phyloP scores from a whole-genome alignment of 2,888 invertebrate species.

The Sepioteuthis lessoniana region DNA sequence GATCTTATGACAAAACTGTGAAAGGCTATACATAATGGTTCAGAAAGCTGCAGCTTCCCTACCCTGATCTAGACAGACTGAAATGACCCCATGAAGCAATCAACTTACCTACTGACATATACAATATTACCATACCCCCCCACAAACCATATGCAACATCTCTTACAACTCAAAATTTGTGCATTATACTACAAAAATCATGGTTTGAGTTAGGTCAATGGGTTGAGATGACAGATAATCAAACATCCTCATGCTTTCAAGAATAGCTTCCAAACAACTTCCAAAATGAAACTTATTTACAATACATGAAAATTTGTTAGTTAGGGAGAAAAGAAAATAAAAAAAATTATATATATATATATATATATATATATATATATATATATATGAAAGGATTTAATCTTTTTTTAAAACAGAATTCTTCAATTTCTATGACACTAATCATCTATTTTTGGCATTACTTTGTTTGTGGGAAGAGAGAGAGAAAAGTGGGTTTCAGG shows the following conservation, averaged over 20 bases:
- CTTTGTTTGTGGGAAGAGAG: background rate
- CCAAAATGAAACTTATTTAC: too few relatives aligned
- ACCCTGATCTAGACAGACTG: background rate
- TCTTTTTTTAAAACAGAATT: background rate
- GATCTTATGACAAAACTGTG: too few relatives aligned
- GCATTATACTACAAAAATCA: background rate
- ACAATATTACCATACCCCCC: background rate
- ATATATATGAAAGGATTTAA: too few relatives aligned
- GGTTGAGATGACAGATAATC: background rate
- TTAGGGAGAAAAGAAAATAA: too few relatives aligned
- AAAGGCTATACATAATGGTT: too few relatives aligned
- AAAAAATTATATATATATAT: background rate
- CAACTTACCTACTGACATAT: background rate
- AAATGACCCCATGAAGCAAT: background rate
- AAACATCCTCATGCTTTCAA: too few relatives aligned
- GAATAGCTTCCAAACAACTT: too few relatives aligned
- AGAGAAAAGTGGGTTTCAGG: background rate
- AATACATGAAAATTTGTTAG: too few relatives aligned
- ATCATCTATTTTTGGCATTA: conserved; percentile 1
- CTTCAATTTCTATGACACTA: conserved; percentile 17
- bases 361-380: too few relatives aligned
- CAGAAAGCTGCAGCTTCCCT: too few relatives aligned
- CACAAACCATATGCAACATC: too few relatives aligned
- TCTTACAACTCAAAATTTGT: background rate
- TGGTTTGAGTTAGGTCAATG: background rate